Conservation (phyloP, 1,140 invertebrate genomes). For the Aphis craccivora region DNA sequence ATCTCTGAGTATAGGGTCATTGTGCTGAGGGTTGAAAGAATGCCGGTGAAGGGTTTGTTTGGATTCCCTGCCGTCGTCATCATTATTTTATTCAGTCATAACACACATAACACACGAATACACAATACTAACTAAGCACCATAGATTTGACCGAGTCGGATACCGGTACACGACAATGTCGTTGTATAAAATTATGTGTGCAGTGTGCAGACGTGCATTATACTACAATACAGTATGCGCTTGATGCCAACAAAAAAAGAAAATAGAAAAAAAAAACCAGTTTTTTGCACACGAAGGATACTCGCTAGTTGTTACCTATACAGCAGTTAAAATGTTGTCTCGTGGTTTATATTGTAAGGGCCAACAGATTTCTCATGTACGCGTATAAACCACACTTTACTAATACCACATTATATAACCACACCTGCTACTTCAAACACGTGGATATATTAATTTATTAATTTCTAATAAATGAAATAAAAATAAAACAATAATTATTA, state of each 20-base stretch:
- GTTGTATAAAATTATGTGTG: background rate
- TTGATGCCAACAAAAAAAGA: background rate
- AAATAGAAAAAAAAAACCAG: background rate
- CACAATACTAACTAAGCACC: background rate
- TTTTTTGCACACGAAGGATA: background rate
- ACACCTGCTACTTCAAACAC: background rate
- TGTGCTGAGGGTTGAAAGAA: background rate
- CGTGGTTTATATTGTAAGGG: background rate
- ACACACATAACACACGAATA: background rate
- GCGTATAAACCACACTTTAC: background rate
- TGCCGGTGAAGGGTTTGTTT: background rate
- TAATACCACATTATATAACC: no score
- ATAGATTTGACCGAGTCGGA: background rate
- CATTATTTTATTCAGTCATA: background rate
- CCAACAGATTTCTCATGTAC: background rate
- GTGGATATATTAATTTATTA: background rate
- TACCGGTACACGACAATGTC: background rate
- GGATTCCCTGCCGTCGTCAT: background rate
- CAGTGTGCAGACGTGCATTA: background rate
- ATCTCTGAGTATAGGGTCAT: background rate
- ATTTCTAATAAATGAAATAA: background rate
- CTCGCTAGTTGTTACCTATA: background rate
- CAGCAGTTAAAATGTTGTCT: background rate
- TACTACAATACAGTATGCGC: background rate
- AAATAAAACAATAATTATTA: no score